Conservation (phyloP, 2,113 vertebrate species). For the Mandrillus leucophaeus region DNA sequence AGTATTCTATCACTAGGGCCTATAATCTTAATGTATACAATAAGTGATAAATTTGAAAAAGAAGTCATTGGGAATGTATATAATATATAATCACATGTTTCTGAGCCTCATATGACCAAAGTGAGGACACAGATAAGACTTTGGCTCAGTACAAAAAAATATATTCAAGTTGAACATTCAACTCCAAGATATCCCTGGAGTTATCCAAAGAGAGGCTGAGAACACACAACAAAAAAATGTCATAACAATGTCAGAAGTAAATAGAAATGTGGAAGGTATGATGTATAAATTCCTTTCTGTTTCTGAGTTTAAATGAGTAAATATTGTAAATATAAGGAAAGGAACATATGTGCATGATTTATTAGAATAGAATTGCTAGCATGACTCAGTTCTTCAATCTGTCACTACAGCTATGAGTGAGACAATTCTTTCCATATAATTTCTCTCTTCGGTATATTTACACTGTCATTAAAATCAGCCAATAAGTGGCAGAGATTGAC, state of each 20-base stretch:
- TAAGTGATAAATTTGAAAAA: not conserved
- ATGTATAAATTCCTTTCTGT: not conserved
- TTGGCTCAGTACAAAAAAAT: not conserved
- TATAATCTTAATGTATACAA: not conserved
- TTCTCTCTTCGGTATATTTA: not conserved
- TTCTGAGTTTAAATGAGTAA: not conserved
- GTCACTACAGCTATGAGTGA: not conserved
- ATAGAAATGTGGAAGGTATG: not conserved
- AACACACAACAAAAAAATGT: not conserved
- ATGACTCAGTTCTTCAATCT: not conserved
- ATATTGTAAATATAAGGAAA: not conserved
- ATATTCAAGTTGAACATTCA: not conserved
- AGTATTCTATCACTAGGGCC: not conserved
- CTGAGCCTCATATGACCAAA: not conserved
- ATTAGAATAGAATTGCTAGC: not conserved
- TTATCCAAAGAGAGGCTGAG: not conserved
- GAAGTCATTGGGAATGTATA: not conserved
- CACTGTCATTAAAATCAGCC: not conserved
- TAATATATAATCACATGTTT: not conserved
- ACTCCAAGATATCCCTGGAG: not conserved
- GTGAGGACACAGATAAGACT: rapidly evolving
- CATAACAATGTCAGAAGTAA: not conserved
- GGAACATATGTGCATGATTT: not conserved
- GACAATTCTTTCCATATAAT: not conserved
- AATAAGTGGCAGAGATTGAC: not conserved